phyloP scores from a whole-genome alignment of 2,797 vertebrate genomes.

The Coreius guichenoti region DNA sequence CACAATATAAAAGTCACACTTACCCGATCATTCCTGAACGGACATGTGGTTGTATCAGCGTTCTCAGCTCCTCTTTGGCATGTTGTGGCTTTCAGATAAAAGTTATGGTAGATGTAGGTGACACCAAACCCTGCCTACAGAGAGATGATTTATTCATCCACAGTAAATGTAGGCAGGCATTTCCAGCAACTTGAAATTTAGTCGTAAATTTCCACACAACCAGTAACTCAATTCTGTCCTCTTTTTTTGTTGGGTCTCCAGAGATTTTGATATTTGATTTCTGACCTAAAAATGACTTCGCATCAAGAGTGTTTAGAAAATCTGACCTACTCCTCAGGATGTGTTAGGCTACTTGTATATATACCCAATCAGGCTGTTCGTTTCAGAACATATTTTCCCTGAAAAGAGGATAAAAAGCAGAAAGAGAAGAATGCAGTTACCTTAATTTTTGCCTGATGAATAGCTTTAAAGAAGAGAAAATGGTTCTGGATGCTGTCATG shows the following conservation, averaged over 20 bases:
- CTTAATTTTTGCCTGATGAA: conserved; percentile 65
- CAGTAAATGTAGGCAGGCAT: neutral
- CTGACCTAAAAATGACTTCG: neutral
- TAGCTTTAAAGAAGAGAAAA: conserved; percentile 73
- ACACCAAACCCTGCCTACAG: conserved; percentile 74
- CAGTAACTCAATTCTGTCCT: neutral
- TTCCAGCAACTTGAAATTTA: neutral
- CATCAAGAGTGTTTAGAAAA: neutral
- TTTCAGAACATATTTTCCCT: neutral
- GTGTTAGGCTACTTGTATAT: neutral
- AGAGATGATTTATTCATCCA: conserved; percentile 4
- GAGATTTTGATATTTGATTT: neutral
- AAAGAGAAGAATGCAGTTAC: conserved; percentile 56
- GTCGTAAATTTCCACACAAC: neutral
- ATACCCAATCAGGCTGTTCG: neutral
- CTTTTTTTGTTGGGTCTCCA: neutral
- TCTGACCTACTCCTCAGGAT: neutral
- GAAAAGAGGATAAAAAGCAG: neutral
- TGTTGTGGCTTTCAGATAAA: conserved; percentile 76
- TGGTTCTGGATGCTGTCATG: conserved; percentile 64
- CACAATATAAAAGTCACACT: conserved; percentile 52
- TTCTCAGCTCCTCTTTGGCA: conserved; percentile 68
- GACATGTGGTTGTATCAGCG: conserved; percentile 61
- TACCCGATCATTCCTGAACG: conserved; percentile 77
- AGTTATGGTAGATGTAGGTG: conserved; percentile 74